These are phyloP conservation scores for Meloidogyne floridensis DNA, from an alignment of 1,140 invertebrate species.

Conservation along the genomic window DNA sequence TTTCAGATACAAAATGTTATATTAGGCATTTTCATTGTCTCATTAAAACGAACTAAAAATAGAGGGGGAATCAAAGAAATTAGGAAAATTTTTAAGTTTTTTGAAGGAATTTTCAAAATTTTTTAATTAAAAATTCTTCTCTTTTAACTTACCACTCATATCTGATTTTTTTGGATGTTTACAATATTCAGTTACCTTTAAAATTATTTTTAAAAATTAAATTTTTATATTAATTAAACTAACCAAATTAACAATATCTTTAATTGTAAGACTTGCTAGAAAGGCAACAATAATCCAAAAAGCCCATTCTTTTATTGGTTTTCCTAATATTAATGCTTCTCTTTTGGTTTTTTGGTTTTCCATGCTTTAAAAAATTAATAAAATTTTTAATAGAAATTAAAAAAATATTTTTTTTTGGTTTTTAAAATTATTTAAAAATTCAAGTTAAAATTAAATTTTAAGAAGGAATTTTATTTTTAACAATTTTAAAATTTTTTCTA, in stretches of 20 bases:
- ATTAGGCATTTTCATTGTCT: conserved; percentile 55
- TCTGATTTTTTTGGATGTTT: conserved; percentile 54
- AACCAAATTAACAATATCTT: conserved; percentile 61
- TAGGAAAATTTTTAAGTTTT: too few species aligned
- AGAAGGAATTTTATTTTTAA: too few species aligned
- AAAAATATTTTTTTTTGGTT: background rate
- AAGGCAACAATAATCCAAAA: conserved; percentile 64
- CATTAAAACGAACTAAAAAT: conserved; percentile 41
- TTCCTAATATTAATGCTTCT: conserved; percentile 43
- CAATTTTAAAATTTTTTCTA: background rate
- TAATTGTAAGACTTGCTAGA: conserved; percentile 58
- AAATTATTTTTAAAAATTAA: background rate
- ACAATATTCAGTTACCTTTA: conserved; percentile 48
- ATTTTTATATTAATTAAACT: conserved; percentile 7
- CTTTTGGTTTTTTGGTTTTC: conserved; percentile 33
- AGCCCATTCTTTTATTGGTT: conserved; percentile 52
- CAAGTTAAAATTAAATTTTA: too few species aligned
- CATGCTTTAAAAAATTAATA: conserved; percentile 10
- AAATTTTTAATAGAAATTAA: too few species aligned
- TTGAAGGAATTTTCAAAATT: background rate
- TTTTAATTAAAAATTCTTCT: background rate
- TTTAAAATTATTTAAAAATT: too few species aligned
- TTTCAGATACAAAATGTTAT: conserved; percentile 51
- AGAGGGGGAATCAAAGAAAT: background rate
- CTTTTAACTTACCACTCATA: conserved; percentile 43